A percentile compares a stretch with the other conserved stretches of the same genome.
Conservation (phyloP, 2,797 vertebrate genomes). For the Tenualosa thibaudeaui region DNA sequence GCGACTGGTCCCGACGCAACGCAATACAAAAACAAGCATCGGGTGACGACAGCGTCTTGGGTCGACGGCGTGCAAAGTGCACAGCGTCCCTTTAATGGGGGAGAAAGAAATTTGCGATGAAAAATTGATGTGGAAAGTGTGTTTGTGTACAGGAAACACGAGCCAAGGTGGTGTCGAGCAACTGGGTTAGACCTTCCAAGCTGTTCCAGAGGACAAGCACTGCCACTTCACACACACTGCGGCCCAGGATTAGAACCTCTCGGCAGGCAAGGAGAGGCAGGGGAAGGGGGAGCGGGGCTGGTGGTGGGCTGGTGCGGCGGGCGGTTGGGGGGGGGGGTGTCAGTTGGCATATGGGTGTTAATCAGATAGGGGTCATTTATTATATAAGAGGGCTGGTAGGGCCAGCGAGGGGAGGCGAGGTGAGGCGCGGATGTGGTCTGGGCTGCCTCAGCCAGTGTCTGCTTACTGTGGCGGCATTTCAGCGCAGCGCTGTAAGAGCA, state of each 20-base stretch:
- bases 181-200: slow-evolving; percentile 41
- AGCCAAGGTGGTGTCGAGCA: slow-evolving; percentile 47
- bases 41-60: slow-evolving; percentile 21
- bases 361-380: slow-evolving; percentile 49
- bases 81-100: slow-evolving; percentile 16
- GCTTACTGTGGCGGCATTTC: slow-evolving; percentile 55
- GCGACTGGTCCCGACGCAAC: neutral
- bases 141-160: slow-evolving; percentile 46
- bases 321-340: neutral
- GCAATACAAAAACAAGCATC: slow-evolving; percentile 17
- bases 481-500: slow-evolving; percentile 48
- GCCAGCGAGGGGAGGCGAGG: slow-evolving; percentile 33
- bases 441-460: slow-evolving; percentile 52
- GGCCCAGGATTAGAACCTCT: slow-evolving; percentile 44
- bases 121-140: slow-evolving; percentile 63
- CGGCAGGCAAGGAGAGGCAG: slow-evolving; percentile 33
- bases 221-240: slow-evolving; percentile 39
- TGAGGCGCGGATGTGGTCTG: slow-evolving; percentile 52
- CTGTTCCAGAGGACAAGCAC: slow-evolving; percentile 49
- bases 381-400: slow-evolving; percentile 49
- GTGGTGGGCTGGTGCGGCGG: neutral
- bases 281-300: slow-evolving; percentile 27
- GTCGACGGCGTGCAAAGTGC: slow-evolving; percentile 20
- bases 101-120: slow-evolving; percentile 54
- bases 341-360: slow-evolving; percentile 30